Conservation (phyloP, 30 jellyfish, hydroid and myxozoan genomes). For the Cassiopea andromeda region DNA sequence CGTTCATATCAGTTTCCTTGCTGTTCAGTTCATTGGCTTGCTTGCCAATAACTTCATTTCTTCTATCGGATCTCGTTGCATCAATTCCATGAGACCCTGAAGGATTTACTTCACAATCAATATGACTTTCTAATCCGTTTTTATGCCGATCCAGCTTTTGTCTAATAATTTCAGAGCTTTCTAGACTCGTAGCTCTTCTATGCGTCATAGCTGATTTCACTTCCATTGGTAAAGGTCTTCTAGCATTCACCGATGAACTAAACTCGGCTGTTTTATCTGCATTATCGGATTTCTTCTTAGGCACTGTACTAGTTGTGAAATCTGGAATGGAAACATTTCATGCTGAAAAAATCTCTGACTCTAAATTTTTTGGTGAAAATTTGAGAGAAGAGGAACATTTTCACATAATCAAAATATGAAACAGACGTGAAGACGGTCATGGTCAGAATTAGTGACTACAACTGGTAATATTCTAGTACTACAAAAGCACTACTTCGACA, state of each 20-base stretch:
- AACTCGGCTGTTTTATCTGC: not conserved
- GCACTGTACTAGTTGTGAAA: too few relatives aligned
- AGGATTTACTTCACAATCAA: conserved; percentile 34
- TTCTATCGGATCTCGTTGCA: not conserved
- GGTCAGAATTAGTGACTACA: too few relatives aligned
- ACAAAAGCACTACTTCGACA: too few relatives aligned
- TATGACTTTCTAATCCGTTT: not conserved
- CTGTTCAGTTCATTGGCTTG: not conserved
- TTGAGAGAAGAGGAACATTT: too few relatives aligned
- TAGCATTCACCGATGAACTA: not conserved
- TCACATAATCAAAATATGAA: too few relatives aligned
- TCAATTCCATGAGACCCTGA: not conserved
- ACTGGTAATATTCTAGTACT: too few relatives aligned
- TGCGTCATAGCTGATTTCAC: conserved; percentile 22
- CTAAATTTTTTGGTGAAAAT: too few relatives aligned
- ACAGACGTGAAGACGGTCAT: too few relatives aligned
- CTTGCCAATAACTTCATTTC: not conserved
- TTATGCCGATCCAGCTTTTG: conserved; percentile 32
- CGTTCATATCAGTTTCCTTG: not conserved
- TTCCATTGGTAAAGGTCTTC: not conserved
- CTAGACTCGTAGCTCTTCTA: conserved; percentile 64
- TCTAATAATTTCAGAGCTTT: conserved; percentile 48
- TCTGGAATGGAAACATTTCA: too few relatives aligned
- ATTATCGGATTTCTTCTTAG: not conserved
- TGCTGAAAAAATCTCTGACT: too few relatives aligned